Base-by-base conservation (phyloP, 2,797 vertebrate genomes). In the Danio choprae region DNA sequence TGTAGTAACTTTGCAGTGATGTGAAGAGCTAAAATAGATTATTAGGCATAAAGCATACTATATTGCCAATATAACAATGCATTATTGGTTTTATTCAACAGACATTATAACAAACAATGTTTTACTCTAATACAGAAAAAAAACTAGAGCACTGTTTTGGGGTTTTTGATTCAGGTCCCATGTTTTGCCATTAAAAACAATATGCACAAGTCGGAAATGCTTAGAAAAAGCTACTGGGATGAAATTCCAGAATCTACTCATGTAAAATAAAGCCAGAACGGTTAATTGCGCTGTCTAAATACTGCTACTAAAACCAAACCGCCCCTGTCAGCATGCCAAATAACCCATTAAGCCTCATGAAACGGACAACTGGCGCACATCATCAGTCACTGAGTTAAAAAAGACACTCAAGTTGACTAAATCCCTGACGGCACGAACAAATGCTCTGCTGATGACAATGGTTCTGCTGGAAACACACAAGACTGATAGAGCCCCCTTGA, bases 261-360 rank as follows among this genome's bases (percentile, higher is more conserved):
- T 51, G 15, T 74, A 60, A 73, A 84, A 80, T 44, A 67, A 51
- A 38, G 62, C 67, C 77, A 74, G 58, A 78, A 43, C 13, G 71
- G 50, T 79, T 80, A 84, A 82, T 63, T 40, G 53, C 11, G 71
- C 9, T 36, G 44, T 44, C 64, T 20, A 69, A 80, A 86, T 64
- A 48, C 81, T 72, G 43, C 20, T 62, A 81, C 62, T 77, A 72
- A 41, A 20, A 67, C 53, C 74, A 62, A 69, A 55, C 38, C 36
- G 7, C 38, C 74, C 60, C 59, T 80, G 83, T 76, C 78, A 56
- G 40, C 1, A 6, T 73, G 84, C 84, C 86, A 91, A 88, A 83
- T 65, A 62, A 58, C 46, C 80, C 83, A 87, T 89, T 87, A 89
- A 60, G 48, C 78, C 46, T 78, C 53, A 56, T 84, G 67, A 72